Conservation (phyloP, 2,797 vertebrate genomes). For the Anas bahamensis region DNA sequence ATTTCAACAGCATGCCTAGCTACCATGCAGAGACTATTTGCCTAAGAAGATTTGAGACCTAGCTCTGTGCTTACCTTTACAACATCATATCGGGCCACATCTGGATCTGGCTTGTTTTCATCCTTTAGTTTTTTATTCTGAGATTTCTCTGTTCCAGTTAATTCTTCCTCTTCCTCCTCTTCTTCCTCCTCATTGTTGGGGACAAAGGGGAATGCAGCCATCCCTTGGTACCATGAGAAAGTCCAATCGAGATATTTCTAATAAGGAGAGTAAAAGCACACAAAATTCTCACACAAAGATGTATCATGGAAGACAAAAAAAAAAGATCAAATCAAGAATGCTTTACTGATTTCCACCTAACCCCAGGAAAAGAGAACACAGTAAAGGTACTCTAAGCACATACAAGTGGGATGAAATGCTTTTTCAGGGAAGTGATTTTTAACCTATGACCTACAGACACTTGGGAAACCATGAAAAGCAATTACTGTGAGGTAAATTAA, state of each 20-base stretch:
- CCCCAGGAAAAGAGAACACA: neutral
- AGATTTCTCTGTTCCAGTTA: slow-evolving; percentile 76
- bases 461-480: neutral
- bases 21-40: neutral
- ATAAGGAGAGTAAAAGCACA: neutral
- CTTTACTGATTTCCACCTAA: neutral
- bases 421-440: neutral
- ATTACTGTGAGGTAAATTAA: neutral
- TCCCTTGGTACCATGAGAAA: slow-evolving; percentile 92
- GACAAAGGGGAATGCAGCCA: slow-evolving; percentile 87
- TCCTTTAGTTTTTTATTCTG: slow-evolving; percentile 82
- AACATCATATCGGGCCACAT: slow-evolving; percentile 88
- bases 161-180: slow-evolving; percentile 83
- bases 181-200: slow-evolving; percentile 85
- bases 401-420: neutral
- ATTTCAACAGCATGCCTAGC: neutral
- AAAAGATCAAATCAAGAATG: neutral
- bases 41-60: neutral
- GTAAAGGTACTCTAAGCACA: neutral
- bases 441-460: neutral
- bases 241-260: slow-evolving; percentile 91
- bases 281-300: neutral
- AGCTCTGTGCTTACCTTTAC: slow-evolving; percentile 85
- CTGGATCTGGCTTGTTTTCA: slow-evolving; percentile 86
- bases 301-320: neutral